phyloP scores from a whole-genome alignment of 2,797 vertebrate species.

The Neopelma chrysocephalum region DNA sequence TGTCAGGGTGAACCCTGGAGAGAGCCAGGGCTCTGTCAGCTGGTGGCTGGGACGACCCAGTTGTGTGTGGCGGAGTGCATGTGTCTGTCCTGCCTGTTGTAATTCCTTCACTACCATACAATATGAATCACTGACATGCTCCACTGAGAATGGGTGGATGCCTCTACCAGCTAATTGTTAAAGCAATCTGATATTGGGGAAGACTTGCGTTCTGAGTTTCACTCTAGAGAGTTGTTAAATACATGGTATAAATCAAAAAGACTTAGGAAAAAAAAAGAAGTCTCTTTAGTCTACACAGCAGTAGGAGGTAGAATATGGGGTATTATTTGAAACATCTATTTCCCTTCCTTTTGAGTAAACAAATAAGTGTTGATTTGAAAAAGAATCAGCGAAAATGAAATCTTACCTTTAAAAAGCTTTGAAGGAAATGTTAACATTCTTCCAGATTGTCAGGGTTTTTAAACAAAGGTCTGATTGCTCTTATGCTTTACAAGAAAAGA shows the following conservation, averaged over 20 bases:
- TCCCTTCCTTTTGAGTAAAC: background rate
- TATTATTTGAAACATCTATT: background rate
- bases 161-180: background rate
- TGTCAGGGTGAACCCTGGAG: accelerated
- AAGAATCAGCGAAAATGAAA: background rate
- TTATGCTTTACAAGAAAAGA: background rate
- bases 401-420: background rate
- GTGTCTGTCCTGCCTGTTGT: background rate
- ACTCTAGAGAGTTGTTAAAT: background rate
- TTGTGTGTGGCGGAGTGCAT: accelerated
- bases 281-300: background rate
- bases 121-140: background rate
- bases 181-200: background rate
- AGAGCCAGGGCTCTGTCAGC: background rate
- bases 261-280: background rate
- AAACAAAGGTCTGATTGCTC: background rate
- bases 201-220: background rate
- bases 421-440: background rate
- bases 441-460: background rate
- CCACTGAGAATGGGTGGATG: background rate
- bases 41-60: background rate
- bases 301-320: background rate
- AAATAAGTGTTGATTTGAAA: background rate
- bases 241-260: background rate
- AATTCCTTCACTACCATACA: background rate